A percentile compares a stretch with the other conserved stretches of the same genome.
These are phyloP conservation scores for Zaprionus ornatus DNA, from an alignment of 1,140 invertebrate genomes.

Conservation along the genomic window DNA sequence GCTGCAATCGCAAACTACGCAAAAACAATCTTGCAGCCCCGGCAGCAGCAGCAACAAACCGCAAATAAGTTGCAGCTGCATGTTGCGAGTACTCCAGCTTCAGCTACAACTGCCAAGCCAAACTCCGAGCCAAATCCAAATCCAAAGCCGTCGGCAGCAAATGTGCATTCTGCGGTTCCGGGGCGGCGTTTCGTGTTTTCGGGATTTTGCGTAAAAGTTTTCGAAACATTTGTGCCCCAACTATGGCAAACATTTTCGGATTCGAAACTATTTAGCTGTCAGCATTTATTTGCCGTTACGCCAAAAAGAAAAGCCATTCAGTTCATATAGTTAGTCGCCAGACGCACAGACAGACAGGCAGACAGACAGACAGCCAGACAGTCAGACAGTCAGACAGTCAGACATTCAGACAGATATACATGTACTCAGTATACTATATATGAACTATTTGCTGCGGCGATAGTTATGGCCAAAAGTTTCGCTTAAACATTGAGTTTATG, in stretches of 20 bases:
- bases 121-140: not conserved
- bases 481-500: constrained; percentile 60
- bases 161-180: constrained; percentile 70
- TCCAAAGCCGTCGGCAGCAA: constrained; percentile 16
- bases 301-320: constrained; percentile 7
- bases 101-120: constrained; percentile 10
- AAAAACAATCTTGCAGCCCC: constrained; percentile 60
- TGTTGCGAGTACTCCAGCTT: constrained; percentile 14
- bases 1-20: constrained; percentile 50
- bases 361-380: constrained; percentile 28
- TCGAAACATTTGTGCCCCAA: constrained; percentile 63
- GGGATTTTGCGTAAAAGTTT: constrained; percentile 74
- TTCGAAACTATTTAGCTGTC: constrained; percentile 75
- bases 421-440: constrained; percentile 7
- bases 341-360: constrained; percentile 10
- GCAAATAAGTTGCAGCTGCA: constrained; percentile 76
- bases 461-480: constrained; percentile 53
- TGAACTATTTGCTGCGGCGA: constrained; percentile 25
- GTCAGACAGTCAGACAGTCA: constrained; percentile 15
- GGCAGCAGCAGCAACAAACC: constrained; percentile 50
- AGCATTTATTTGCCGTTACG: constrained; percentile 55
- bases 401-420: no score
- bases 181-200: constrained; percentile 22
- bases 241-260: constrained; percentile 78
- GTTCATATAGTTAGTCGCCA: constrained; percentile 27